phyloP scores from a whole-genome alignment of 2,113 vertebrate genomes.

The Collichthys lucidus region DNA sequence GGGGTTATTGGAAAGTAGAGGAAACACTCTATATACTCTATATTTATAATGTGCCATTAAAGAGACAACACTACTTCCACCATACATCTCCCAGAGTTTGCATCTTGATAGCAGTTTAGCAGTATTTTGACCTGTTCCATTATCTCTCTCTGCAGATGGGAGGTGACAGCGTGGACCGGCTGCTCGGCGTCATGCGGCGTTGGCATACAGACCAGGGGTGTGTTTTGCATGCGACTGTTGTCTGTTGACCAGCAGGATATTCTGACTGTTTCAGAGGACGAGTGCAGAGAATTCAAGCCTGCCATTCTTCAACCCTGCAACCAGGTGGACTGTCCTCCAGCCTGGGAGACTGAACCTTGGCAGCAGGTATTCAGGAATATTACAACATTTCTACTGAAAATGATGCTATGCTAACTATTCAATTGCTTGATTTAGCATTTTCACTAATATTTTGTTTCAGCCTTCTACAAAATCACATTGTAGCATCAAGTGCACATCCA shows the following conservation, averaged over 20 bases:
- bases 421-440: too few relatives aligned
- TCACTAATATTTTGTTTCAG: too few relatives aligned
- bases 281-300: constrained; percentile 85
- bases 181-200: constrained; percentile 92
- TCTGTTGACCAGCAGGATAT: constrained; percentile 68
- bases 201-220: constrained; percentile 89
- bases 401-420: too few relatives aligned
- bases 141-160: constrained; percentile 84
- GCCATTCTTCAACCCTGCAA: constrained; percentile 89
- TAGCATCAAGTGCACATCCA: too few relatives aligned
- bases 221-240: constrained; percentile 83
- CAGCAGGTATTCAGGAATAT: constrained; percentile 84
- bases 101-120: background rate
- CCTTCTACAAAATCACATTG: too few relatives aligned
- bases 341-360: constrained; percentile 91
- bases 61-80: background rate
- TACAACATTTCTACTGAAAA: too few relatives aligned
- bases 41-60: background rate
- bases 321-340: constrained; percentile 89
- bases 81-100: background rate
- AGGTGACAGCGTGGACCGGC: constrained; percentile 84
- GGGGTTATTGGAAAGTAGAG: background rate
- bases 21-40: too few relatives aligned
- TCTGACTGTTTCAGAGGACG: constrained; percentile 69
- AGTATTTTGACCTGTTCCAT: constrained; percentile 1